A percentile compares a stretch with the other conserved stretches of the same genome.
phyloP scores from a whole-genome alignment of 2,797 vertebrate genomes.

The Mionectes olivaceus region DNA sequence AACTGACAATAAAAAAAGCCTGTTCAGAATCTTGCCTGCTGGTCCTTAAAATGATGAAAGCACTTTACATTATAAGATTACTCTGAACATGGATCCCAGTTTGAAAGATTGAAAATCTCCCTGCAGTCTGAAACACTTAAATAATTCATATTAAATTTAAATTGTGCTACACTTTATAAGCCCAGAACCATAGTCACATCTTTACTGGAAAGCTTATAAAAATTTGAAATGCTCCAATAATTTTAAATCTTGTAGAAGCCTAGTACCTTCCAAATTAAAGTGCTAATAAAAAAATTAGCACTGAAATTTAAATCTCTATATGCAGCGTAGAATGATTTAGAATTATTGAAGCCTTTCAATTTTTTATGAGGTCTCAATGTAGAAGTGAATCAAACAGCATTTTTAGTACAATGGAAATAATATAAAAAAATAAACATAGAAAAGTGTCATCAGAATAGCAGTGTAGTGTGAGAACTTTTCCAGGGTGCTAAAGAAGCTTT shows the following conservation, averaged over 20 bases:
- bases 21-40: slow-evolving; percentile 19
- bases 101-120: slow-evolving; percentile 72
- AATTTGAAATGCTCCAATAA: slow-evolving; percentile 81
- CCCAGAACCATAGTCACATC: slow-evolving; percentile 67
- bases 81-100: slow-evolving; percentile 61
- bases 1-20: slow-evolving; percentile 31
- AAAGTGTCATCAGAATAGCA: not conserved
- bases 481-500: not conserved
- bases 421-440: slow-evolving; percentile 59
- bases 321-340: slow-evolving; percentile 74
- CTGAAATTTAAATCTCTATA: slow-evolving; percentile 76
- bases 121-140: slow-evolving; percentile 71
- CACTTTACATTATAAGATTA: slow-evolving; percentile 52
- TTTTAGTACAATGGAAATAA: slow-evolving; percentile 56
- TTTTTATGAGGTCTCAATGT: slow-evolving; percentile 74
- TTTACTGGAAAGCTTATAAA: slow-evolving; percentile 80
- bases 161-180: slow-evolving; percentile 75
- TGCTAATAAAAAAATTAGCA: slow-evolving; percentile 78
- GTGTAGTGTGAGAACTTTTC: not conserved
- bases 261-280: slow-evolving; percentile 77
- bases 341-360: slow-evolving; percentile 77
- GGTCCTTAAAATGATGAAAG: slow-evolving; percentile 62
- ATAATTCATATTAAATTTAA: slow-evolving; percentile 82
- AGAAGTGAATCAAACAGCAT: slow-evolving; percentile 65
- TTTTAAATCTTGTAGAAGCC: slow-evolving; percentile 80